phyloP scores from a whole-genome alignment of 2,797 vertebrate species.

The Artibeus lituratus region DNA sequence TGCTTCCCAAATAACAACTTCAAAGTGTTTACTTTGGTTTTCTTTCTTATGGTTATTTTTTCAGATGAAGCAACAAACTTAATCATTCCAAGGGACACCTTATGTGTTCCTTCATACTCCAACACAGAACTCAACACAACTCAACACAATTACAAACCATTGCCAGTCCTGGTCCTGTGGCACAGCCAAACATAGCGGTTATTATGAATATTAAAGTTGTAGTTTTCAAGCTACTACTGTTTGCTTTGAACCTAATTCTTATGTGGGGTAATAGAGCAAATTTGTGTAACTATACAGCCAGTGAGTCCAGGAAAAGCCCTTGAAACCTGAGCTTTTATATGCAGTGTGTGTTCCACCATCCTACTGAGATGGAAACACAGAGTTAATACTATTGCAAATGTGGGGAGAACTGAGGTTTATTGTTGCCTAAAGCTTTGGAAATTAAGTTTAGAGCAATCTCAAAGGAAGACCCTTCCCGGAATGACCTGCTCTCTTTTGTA shows the following conservation, averaged over 20 bases:
- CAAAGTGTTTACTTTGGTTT: background rate
- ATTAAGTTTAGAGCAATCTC: constrained; percentile 49
- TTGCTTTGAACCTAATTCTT: background rate
- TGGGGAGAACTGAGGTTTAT: constrained; percentile 3
- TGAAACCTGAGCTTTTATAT: background rate
- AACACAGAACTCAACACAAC: background rate
- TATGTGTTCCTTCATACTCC: background rate
- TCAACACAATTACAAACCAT: background rate
- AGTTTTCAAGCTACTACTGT: background rate
- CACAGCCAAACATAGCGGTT: background rate
- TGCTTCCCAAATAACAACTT: background rate
- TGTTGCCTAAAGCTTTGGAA: constrained; percentile 46
- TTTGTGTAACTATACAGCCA: background rate
- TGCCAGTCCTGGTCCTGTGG: background rate
- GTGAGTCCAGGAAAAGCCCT: background rate
- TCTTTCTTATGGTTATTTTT: constrained; percentile 1
- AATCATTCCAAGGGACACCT: background rate
- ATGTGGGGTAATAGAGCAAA: background rate
- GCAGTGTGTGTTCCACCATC: background rate
- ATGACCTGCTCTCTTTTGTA: constrained; percentile 16
- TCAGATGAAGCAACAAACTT: background rate
- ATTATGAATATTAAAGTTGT: background rate
- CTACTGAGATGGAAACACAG: background rate
- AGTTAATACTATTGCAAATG: constrained; percentile 7
- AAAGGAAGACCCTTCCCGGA: constrained; percentile 18